Evolutionary conservation across 1,140 invertebrate species (phyloP).

Genomic region (Tetragnatha versicolor): DNA sequence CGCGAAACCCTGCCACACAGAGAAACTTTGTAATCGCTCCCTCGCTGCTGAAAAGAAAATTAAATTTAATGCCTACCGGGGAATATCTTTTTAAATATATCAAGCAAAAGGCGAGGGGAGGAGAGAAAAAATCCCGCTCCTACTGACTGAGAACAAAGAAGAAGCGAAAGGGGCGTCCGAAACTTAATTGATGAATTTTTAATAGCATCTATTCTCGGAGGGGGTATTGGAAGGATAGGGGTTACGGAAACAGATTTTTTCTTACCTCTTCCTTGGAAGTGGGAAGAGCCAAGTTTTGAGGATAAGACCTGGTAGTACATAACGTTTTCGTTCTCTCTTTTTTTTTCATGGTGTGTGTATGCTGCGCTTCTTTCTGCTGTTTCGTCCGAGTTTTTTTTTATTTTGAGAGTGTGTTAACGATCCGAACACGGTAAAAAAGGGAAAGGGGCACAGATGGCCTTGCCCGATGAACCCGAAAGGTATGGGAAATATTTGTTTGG

Average conservation of each 20-base stretch:
- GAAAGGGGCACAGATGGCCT: background rate
- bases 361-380: background rate
- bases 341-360: slow-evolving; percentile 11
- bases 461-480: slow-evolving; percentile 2
- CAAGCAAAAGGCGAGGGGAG: background rate
- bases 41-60: slow-evolving; percentile 35
- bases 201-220: slow-evolving; percentile 44
- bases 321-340: slow-evolving; percentile 10
- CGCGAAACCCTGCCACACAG: too few species aligned
- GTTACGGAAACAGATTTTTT: slow-evolving; percentile 41
- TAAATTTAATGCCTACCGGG: slow-evolving; percentile 50
- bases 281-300: slow-evolving; percentile 1
- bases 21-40: slow-evolving; percentile 47
- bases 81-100: slow-evolving; percentile 55
- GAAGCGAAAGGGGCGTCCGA: slow-evolving; percentile 26
- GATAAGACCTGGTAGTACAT: slow-evolving; percentile 42
- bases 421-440: slow-evolving; percentile 19
- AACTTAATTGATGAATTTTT: slow-evolving; percentile 56
- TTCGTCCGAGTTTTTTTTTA: background rate
- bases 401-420: slow-evolving; percentile 31
- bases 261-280: background rate
- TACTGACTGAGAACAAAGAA: slow-evolving; percentile 16
- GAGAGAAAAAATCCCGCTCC: slow-evolving; percentile 5
- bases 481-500: slow-evolving; percentile 5
- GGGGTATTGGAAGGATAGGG: slow-evolving; percentile 36